These are phyloP conservation scores for Muntiacus reevesi DNA, from an alignment of 2,113 vertebrate genomes.

Conservation along the genomic window DNA sequence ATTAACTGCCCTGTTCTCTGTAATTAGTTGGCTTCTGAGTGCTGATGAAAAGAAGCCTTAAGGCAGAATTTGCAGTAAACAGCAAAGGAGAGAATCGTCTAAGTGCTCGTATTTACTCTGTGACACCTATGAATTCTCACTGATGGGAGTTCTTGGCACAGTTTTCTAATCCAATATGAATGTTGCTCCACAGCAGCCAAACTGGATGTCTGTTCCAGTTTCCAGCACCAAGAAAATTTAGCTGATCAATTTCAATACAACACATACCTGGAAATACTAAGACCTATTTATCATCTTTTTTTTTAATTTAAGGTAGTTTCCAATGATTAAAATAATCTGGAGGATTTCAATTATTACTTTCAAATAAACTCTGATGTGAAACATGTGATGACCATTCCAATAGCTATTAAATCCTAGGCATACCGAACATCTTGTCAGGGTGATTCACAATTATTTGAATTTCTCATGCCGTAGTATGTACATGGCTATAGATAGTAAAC, in stretches of 20 bases:
- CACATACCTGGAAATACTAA: conserved; percentile 53
- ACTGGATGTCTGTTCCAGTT: conserved; percentile 5
- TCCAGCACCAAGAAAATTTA: conserved; percentile 69
- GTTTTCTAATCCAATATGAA: conserved; percentile 64
- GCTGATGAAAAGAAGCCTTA: conserved; percentile 75
- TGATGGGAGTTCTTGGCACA: conserved; percentile 62
- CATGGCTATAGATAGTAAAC: conserved; percentile 71
- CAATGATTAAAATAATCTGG: conserved; percentile 58
- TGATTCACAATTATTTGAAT: conserved; percentile 68
- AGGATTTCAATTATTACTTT: conserved; percentile 56
- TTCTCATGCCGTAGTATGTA: conserved; percentile 75
- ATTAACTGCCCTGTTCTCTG: conserved; percentile 71
- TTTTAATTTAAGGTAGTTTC: conserved; percentile 47
- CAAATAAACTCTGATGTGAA: conserved; percentile 66
- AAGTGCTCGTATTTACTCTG: conserved; percentile 42
- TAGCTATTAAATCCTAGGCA: conserved; percentile 63
- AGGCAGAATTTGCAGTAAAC: conserved; percentile 73
- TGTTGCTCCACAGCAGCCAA: background rate
- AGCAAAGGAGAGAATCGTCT: conserved; percentile 61
- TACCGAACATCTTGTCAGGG: conserved; percentile 67
- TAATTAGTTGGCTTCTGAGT: conserved; percentile 74
- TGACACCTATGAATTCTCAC: conserved; percentile 66
- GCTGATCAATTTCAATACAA: conserved; percentile 52
- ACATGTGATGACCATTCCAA: conserved; percentile 63
- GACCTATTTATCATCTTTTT: background rate